A percentile compares a stretch with the other conserved stretches of the same genome.
Evolutionary conservation across 2,888 invertebrate genomes (phyloP).

Genomic region (Halictus ligatus): DNA sequence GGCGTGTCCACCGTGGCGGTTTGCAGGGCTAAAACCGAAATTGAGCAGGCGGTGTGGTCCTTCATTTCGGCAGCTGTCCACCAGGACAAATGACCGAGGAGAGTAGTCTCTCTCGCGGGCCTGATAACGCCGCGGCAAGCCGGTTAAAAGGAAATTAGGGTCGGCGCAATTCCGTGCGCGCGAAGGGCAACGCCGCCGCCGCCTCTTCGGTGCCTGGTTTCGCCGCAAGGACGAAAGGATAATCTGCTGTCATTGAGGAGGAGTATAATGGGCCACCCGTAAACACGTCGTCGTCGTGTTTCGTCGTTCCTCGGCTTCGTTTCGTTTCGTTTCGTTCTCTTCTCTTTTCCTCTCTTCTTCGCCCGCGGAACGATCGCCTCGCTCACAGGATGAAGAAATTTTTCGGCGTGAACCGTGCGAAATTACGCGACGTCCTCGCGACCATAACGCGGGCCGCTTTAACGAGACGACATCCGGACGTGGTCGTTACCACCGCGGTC

Average conservation of each 20-base stretch:
- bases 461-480: conserved; percentile 47
- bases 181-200: conserved; percentile 26
- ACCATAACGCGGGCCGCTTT: conserved; percentile 14
- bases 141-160: conserved; percentile 74
- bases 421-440: conserved; percentile 57
- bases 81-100: conserved; percentile 64
- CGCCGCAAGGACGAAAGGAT: conserved; percentile 65
- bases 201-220: conserved; percentile 17
- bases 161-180: conserved; percentile 59
- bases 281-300: conserved; percentile 49
- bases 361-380: conserved; percentile 42
- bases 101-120: conserved; percentile 30
- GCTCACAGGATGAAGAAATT: conserved; percentile 74
- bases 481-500: conserved; percentile 8
- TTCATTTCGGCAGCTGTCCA: conserved; percentile 69
- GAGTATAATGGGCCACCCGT: conserved; percentile 76
- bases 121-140: conserved; percentile 65
- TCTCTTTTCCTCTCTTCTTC: not conserved
- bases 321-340: conserved; percentile 25
- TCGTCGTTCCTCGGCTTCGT: conserved; percentile 30
- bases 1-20: conserved; percentile 1
- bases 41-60: conserved; percentile 62
- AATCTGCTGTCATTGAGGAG: conserved; percentile 74
- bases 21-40: conserved; percentile 20
- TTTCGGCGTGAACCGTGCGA: conserved; percentile 65